Evolutionary conservation across 2,797 vertebrate species (phyloP).

Genomic region (Melanotaenia trifasciata): DNA sequence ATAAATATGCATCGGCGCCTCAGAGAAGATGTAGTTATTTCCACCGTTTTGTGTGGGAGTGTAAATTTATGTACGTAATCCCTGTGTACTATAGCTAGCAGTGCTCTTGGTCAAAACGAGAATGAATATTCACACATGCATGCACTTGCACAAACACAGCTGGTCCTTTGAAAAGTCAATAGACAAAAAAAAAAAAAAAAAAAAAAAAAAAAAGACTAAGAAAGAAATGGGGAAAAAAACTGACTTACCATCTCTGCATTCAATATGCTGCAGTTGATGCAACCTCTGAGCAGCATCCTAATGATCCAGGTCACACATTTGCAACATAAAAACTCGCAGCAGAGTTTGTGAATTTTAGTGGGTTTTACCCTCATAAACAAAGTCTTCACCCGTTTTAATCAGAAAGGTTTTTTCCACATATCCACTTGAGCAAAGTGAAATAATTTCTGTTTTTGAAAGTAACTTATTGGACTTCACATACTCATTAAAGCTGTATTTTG

Average conservation of each 20-base stretch:
- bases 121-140: conserved; percentile 79
- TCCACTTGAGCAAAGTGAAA: conserved; percentile 16
- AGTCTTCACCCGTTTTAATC: background rate
- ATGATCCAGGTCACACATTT: conserved; percentile 43
- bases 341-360: conserved; percentile 29
- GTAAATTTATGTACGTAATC: conserved; percentile 82
- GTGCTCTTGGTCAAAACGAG: conserved; percentile 79
- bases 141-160: conserved; percentile 38
- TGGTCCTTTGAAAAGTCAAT: conserved; percentile 57
- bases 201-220: conserved; percentile 8
- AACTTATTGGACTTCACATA: background rate
- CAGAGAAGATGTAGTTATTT: conserved; percentile 81
- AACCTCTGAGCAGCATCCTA: conserved; percentile 44
- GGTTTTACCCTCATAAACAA: conserved; percentile 15
- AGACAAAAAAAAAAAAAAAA: conserved; percentile 38
- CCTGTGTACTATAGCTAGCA: conserved; percentile 77
- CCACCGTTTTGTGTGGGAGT: conserved; percentile 83
- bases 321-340: conserved; percentile 26
- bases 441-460: conserved; percentile 8
- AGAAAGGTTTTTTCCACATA: background rate
- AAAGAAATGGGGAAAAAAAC: conserved; percentile 11
- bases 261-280: conserved; percentile 50
- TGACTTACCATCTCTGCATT: conserved; percentile 38
- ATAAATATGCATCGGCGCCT: conserved; percentile 82
- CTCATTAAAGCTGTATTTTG: background rate